Base-by-base conservation (phyloP, 2,888 invertebrate species). In the Salticus scenicus region DNA sequence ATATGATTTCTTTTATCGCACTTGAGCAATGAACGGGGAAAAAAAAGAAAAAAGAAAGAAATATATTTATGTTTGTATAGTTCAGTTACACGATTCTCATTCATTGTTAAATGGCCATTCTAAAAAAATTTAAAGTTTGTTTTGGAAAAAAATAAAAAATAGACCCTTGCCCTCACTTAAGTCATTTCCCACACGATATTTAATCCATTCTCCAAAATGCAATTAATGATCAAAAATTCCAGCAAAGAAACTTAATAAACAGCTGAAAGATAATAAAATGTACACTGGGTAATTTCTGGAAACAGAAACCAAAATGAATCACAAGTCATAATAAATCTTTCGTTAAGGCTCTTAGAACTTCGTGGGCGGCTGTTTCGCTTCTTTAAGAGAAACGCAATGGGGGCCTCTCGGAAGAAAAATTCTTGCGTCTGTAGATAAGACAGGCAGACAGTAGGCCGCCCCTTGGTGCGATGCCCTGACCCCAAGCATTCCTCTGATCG, bases 391-490 rank as follows among this genome's bases (percentile, higher is more conserved):
- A n/a, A 4, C 20, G 57, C 57, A 1, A 57, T 17, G 57, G n/a
- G 57, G 57, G 57, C 57, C 57, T 57, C 57, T 57, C 24, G 20
- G 5, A 24, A 57, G 57, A 57, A 57, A 57, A 57, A 57, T 57
- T 57, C 57, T 57, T 57, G 20, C 24, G 24, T 57, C 24, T 57
- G 20, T 5, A 57, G 57, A 57, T 57, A 57, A 57, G 24, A 12
- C 57, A 24, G 12, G 24, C 57, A 57, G 57, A 57, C 57, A 57
- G 57, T 57, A 57, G 57, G 57, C 57, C 57, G 20, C 57, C 57
- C 57, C 24, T 57, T 24, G 57, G 14, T 24, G 24, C 24, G 20
- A 57, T 4, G 24, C 1, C 57, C 24, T 57, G 57, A 57, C 57
- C 57, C 57, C 57, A 24, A 4, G 17, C 57, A 57, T 57, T 57